Conservation (phyloP, 1,140 invertebrate species). For the Kradibia gibbosae region DNA sequence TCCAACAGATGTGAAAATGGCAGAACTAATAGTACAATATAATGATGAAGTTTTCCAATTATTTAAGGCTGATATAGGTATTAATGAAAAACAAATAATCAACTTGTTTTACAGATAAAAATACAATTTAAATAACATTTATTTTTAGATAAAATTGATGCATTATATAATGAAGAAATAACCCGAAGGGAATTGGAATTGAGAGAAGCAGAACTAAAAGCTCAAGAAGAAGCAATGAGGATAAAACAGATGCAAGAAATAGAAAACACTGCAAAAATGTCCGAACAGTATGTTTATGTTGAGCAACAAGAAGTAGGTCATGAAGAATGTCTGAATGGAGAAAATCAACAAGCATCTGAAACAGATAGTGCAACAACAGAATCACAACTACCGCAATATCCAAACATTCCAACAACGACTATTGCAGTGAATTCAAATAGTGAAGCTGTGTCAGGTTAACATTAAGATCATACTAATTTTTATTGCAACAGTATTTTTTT, state of each 20-base stretch:
- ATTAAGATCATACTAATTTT: background rate
- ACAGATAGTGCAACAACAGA: background rate
- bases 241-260: conserved; percentile 38
- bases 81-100: conserved; percentile 27
- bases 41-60: conserved; percentile 58
- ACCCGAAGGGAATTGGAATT: conserved; percentile 63
- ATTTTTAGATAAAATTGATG: conserved; percentile 59
- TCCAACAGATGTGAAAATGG: conserved; percentile 54
- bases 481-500: conserved; percentile 12
- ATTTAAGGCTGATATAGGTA: conserved; percentile 71
- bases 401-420: background rate
- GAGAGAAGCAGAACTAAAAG: conserved; percentile 60
- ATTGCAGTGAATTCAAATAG: background rate
- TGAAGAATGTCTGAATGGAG: background rate
- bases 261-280: conserved; percentile 4
- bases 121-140: conserved; percentile 2
- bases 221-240: conserved; percentile 47
- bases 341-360: conserved; percentile 23
- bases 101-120: background rate
- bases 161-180: conserved; percentile 63
- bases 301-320: conserved; percentile 17
- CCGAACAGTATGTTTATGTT: conserved; percentile 23
- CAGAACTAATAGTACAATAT: conserved; percentile 56
- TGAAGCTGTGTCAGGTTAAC: conserved; percentile 18
- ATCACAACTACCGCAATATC: conserved; percentile 1